Evolutionary conservation across 1,140 invertebrate species (phyloP), one percentile per base, ranked within the genome.

Genomic region (Drosophila leontia): DNA sequence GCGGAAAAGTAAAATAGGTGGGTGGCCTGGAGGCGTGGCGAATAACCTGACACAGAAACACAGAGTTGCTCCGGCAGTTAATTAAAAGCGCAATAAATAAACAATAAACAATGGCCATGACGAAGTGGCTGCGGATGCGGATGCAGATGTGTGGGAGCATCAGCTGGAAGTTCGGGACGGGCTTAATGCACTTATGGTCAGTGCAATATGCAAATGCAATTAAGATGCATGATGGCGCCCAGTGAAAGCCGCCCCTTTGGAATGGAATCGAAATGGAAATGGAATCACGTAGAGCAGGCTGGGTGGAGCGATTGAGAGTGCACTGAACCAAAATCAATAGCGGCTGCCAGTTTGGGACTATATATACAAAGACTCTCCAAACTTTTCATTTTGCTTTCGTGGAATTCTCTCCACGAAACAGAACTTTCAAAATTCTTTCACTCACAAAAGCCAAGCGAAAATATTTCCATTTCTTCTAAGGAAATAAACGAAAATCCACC

Each of bases 151-250:
- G 61, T 19, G 41, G 11, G 32, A 47, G 37, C 32, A 71, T 62
- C 45, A 51, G 45, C 29, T 60, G 60, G 47, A 34, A 59, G 29
- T 60, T 42, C 35, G 32, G 58, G 48, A 45, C 48, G 11, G 56
- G 71, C 65, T 71, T 80, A 80, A 84, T 80, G 60, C 58, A 76
- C 75, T 84, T 84, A 77, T 63, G 63, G 59, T 61, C 51, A 37
- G 48, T 82, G 69, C 79, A 86, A 75, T 87, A 82, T 86, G 82
- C 79, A 86, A 87, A 86, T 86, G 83, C 64, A 86, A 86, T 86
- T 87, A 86, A 87, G 71, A 56, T 65, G 53, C 69, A 78, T 53
- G 39, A 32, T 23, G 78, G 61, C 59, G 47, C 15, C 56, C 34
- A 51, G 63, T 51, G 47, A 53, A 57, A 50, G 44, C 71, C 42